A percentile compares a stretch with the other conserved stretches of the same genome.
Conservation (phyloP, 2,113 vertebrate species). For the Peucedramus taeniatus region DNA sequence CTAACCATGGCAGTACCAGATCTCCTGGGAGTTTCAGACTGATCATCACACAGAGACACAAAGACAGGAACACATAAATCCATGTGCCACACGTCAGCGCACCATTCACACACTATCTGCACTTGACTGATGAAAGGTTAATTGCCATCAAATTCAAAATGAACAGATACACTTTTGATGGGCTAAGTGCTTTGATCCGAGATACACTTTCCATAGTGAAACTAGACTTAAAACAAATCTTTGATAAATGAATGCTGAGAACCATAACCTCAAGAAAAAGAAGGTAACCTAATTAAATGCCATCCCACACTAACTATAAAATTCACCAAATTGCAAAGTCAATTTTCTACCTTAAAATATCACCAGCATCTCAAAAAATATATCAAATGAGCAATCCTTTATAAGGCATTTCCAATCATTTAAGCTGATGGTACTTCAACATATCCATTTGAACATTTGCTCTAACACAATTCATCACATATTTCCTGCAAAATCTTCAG, state of each 20-base stretch:
- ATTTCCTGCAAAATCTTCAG: neutral
- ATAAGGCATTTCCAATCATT: neutral
- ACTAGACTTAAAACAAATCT: neutral
- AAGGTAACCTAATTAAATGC: neutral
- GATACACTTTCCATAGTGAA: neutral
- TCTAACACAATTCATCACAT: neutral
- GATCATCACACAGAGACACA: neutral
- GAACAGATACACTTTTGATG: neutral
- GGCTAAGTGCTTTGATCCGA: neutral
- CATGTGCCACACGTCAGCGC: neutral
- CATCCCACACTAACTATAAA: neutral
- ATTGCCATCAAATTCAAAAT: neutral
- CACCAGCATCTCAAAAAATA: neutral
- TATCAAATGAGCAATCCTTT: neutral
- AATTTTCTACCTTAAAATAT: neutral
- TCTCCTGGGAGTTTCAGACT: neutral
- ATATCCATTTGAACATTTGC: neutral
- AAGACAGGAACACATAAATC: neutral
- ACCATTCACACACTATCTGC: neutral
- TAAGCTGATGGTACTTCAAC: neutral
- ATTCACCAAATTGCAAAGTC: neutral
- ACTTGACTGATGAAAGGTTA: neutral
- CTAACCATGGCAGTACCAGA: neutral
- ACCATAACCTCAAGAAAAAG: neutral
- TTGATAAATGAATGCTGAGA: neutral